These are phyloP conservation scores for Thomomys bottae DNA, from an alignment of 2,113 vertebrate species.

Conservation along the genomic window DNA sequence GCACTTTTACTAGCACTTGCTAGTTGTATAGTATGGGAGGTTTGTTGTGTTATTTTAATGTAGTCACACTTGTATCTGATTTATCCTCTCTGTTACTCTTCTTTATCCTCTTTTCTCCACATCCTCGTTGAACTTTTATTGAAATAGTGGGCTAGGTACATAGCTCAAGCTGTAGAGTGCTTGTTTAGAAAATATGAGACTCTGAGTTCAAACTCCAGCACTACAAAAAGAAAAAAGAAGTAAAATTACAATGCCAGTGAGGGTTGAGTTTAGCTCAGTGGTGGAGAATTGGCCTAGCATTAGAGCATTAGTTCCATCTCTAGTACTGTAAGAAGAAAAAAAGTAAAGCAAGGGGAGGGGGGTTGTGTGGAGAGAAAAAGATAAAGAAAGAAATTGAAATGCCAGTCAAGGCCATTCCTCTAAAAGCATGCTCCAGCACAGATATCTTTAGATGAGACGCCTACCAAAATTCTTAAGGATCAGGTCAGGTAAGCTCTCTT, in stretches of 20 bases:
- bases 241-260: not conserved
- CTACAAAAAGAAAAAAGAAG: no score
- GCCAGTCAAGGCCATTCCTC: not conserved
- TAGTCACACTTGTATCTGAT: no score
- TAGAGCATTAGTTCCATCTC: fast-evolving
- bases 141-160: not conserved
- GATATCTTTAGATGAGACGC: not conserved
- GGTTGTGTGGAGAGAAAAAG: no score
- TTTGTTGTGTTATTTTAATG: no score
- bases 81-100: no score
- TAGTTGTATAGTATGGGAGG: no score
- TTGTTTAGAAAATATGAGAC: no score
- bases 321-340: not conserved
- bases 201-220: no score
- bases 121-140: no score
- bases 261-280: not conserved
- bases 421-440: not conserved
- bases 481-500: not conserved
- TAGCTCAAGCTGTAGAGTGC: no score
- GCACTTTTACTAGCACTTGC: no score
- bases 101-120: no score
- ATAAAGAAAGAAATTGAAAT: not conserved
- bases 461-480: not conserved
- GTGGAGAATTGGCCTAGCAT: fast-evolving
- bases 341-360: fast-evolving